Evolutionary conservation across 2,113 vertebrate genomes (phyloP).

Genomic region (Hippocampus abdominalis): DNA sequence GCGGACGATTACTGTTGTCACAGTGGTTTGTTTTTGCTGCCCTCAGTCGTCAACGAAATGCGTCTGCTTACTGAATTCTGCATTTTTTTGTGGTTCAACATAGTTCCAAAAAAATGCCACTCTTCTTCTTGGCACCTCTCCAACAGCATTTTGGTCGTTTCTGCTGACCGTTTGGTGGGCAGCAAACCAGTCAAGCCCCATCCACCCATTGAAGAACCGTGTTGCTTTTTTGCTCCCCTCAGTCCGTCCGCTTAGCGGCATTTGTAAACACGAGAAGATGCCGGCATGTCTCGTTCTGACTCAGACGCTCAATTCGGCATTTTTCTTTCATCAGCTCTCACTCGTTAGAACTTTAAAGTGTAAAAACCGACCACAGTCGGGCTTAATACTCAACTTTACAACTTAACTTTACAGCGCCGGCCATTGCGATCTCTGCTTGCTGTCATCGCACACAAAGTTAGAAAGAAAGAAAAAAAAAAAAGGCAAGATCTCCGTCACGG

Average conservation of each 20-base stretch:
- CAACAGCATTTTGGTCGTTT: background rate
- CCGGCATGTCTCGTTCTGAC: too few species aligned
- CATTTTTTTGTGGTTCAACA: background rate
- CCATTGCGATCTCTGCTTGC: slow-evolving; percentile 12
- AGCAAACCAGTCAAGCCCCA: too few species aligned
- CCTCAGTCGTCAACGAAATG: background rate
- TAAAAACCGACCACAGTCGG: background rate
- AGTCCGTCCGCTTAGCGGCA: too few species aligned
- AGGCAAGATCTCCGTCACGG: slow-evolving; percentile 1
- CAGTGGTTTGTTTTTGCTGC: background rate
- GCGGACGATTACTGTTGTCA: background rate
- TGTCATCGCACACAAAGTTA: slow-evolving; percentile 21
- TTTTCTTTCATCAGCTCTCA: background rate
- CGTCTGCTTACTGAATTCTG: background rate
- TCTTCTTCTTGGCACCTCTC: background rate
- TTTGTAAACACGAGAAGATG: too few species aligned
- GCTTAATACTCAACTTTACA: background rate
- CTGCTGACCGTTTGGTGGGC: too few species aligned
- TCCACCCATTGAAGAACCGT: too few species aligned
- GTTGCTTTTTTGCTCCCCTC: too few species aligned
- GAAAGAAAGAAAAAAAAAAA: background rate
- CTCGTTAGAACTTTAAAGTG: background rate
- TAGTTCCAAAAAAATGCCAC: background rate
- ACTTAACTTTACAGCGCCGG: background rate
- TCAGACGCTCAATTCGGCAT: background rate